Evolutionary conservation across 2,888 invertebrate genomes (phyloP).

Genomic region (Drosophila dives): DNA sequence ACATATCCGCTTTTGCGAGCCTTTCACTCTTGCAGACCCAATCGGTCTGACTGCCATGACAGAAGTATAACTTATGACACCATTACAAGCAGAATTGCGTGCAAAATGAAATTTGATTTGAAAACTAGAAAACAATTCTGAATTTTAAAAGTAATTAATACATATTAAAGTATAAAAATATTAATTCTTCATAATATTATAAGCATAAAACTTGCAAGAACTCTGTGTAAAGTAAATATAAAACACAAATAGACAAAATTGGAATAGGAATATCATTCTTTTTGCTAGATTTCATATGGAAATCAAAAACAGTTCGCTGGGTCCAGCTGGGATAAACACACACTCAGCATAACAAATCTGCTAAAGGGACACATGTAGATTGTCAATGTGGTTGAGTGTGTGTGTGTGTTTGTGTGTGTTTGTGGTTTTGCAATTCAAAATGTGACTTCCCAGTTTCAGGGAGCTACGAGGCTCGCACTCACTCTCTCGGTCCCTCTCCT

Average conservation of each 20-base stretch:
- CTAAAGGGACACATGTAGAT: slow-evolving; percentile 69
- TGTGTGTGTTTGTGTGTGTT: slow-evolving; percentile 42
- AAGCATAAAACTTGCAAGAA: no score
- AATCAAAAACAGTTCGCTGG: not conserved
- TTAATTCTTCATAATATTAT: not conserved
- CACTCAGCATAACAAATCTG: slow-evolving; percentile 33
- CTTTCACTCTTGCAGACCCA: slow-evolving; percentile 21
- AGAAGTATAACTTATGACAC: slow-evolving; percentile 2
- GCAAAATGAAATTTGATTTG: not conserved
- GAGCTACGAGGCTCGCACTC: not conserved
- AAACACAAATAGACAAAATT: not conserved
- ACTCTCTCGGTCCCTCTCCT: not conserved
- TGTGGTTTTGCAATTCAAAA: slow-evolving; percentile 77
- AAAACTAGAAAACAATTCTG: not conserved
- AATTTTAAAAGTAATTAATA: not conserved
- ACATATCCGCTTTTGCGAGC: slow-evolving; percentile 4
- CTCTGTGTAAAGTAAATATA: no score
- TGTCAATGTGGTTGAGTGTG: slow-evolving; percentile 36
- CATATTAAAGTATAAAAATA: not conserved
- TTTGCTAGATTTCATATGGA: not conserved
- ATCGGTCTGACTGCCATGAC: slow-evolving; percentile 28
- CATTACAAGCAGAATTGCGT: not conserved
- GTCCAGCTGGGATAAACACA: slow-evolving; percentile 32
- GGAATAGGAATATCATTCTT: not conserved
- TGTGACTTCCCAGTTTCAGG: slow-evolving; percentile 28